These are phyloP conservation scores for Gymnorhina tibicen DNA, from an alignment of 2,113 vertebrate species.

Conservation along the genomic window DNA sequence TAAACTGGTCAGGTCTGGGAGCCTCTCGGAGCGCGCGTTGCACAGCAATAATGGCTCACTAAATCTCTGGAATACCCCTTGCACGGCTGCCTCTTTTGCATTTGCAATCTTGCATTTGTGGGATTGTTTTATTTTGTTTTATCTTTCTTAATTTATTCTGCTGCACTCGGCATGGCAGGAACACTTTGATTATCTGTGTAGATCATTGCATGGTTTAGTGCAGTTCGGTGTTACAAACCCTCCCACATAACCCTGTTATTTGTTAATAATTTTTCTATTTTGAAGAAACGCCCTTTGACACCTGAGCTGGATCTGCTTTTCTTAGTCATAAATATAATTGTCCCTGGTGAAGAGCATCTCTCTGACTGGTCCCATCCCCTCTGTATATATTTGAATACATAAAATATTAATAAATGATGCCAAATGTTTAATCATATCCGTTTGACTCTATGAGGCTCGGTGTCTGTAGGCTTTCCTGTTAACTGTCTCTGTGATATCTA, in stretches of 20 bases:
- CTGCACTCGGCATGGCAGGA: neutral
- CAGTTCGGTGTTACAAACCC: neutral
- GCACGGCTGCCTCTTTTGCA: neutral
- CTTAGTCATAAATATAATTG: slow-evolving; percentile 18
- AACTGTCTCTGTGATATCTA: slow-evolving; percentile 14
- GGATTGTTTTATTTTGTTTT: slow-evolving; percentile 8
- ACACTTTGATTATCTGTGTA: neutral
- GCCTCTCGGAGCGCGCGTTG: fast-evolving
- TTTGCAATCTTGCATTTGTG: neutral
- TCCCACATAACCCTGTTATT: neutral
- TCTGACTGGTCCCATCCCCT: neutral
- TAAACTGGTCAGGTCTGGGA: slow-evolving; percentile 10
- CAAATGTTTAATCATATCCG: slow-evolving; percentile 37
- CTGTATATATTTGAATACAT: slow-evolving; percentile 53
- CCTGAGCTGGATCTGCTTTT: neutral
- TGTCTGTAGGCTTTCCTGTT: neutral
- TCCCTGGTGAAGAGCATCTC: neutral
- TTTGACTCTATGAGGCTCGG: neutral
- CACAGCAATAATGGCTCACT: neutral
- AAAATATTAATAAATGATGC: slow-evolving; percentile 48
- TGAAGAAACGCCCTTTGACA: slow-evolving; percentile 36
- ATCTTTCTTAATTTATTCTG: neutral
- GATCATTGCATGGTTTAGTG: slow-evolving; percentile 1
- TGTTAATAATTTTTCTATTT: slow-evolving; percentile 23
- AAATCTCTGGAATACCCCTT: neutral